A percentile compares a stretch with the other conserved stretches of the same genome.
These are phyloP conservation scores for Tragelaphus eurycerus DNA, from an alignment of 2,797 vertebrate genomes.

Conservation along the genomic window DNA sequence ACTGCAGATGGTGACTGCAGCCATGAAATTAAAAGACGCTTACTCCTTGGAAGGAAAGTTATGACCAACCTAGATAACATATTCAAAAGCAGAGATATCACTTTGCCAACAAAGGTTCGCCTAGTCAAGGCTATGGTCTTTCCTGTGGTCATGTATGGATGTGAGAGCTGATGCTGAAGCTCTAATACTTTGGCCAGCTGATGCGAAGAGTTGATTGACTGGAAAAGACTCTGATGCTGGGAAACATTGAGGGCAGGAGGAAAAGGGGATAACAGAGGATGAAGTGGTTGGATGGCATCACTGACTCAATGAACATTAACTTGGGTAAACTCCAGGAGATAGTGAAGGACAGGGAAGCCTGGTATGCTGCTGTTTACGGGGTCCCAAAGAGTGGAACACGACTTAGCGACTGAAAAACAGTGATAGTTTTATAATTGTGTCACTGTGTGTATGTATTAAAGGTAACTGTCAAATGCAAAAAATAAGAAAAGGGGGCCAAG, in stretches of 20 bases:
- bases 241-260: background rate
- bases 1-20: too few relatives aligned
- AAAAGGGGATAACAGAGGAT: background rate
- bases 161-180: background rate
- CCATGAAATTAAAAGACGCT: too few relatives aligned
- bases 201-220: background rate
- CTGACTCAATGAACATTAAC: background rate
- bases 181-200: background rate
- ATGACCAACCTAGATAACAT: too few relatives aligned
- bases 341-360: background rate
- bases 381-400: background rate
- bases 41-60: too few relatives aligned
- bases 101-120: too few relatives aligned
- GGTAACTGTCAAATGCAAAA: background rate
- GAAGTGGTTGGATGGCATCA: background rate
- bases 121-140: too few relatives aligned
- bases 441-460: background rate
- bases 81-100: too few relatives aligned
- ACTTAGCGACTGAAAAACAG: background rate
- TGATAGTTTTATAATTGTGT: background rate
- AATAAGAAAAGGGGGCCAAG: background rate
- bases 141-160: too few relatives aligned
- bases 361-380: background rate
- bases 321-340: background rate
- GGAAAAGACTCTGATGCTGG: background rate